Base-by-base conservation (phyloP, 2,113 vertebrate genomes). In the Thunnus thynnus region DNA sequence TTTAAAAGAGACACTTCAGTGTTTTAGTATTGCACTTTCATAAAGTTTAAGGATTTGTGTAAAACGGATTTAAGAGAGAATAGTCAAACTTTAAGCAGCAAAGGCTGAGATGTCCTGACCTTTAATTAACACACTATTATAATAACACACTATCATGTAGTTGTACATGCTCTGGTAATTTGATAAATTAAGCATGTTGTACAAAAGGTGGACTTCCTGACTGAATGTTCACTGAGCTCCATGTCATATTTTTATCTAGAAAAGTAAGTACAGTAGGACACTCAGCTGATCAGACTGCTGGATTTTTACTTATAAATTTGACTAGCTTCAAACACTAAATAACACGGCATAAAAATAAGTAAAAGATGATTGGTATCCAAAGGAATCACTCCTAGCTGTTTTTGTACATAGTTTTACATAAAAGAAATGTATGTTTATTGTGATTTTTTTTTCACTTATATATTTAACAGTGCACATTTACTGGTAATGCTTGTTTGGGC, bases 301-400 rank as follows among this genome's bases (percentile, higher is more conserved):
- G n/a, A 52, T 9, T 52, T 80, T 80, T 80, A 72, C 57, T 80
- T 16, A 65, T 22, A 22, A 22, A 22, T 22, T 22, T 22, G 22
- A 22, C 22, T 22, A 66, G 68, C 61, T 51, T 57, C 44, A 73
- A 72, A 67, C 73, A 56, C 69, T 63, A 64, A 69, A 51, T 3
- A 56, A 44, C 12, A 69, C 48, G 25, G 46, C 3, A 69, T 27
- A 60, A 71, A 64, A 60, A 25, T 71, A 54, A 51, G 32, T 52
- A 47, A 48, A 71, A 20, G n/a, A 70, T 69, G 57, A 69, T 63
- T 57, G 27, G 51, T 66, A 70, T 69, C 44, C 56, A 74, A 79
- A 84, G n/a, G 27, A 36, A n/a, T 41, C 27, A 55, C 55, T 55
- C 41, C 56, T 25, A 18, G 32, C 58, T 71, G n/a, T 50, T 75